Base-by-base conservation (phyloP, 2,113 vertebrate species). In the Blennius ocellaris region DNA sequence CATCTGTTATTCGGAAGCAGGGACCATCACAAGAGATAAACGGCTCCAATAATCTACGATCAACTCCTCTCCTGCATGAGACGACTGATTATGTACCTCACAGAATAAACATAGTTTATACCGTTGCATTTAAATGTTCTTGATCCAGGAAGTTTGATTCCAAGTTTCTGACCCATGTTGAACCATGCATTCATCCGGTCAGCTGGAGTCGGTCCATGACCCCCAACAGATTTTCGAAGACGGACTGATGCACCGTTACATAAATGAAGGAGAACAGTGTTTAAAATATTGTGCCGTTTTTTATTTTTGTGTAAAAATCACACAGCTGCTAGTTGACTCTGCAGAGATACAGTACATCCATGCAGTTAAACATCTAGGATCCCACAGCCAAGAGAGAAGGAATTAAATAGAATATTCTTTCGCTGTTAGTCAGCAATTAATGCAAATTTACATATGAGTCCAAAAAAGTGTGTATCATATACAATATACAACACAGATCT, bases 291-390 rank as follows among this genome's bases (percentile, higher is more conserved):
- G 94, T 95, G 94, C 95, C 93, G 87, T 95, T 93, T 96, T 96
- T 97, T 97, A 96, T 97, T 95, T 91, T 96, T 94, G 92, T 97
- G 93, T 96, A 97, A 97, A 97, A 97, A 95, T 96, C 95, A 97
- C 94, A 97, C 93, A 96, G 91, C 89, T 96, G 95, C 95, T 96
- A 97, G 94, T 96, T 93, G 92, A 95, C 94, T 96, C 95, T 97
- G 94, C 95, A 94, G 94, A 94, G 95, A 96, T 95, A 96, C 84
- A 87, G 87, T 82, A 90, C 93, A 95, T 95, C 94, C 95, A 96
- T 96, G 94, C 94, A 96, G 94, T 95, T 96, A 94, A 96, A 97
- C 93, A 96, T 95, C 94, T 95, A 95, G 93, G 94, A 95, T 95
- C 94, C 94, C 94, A 96, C 90, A 96, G 95, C 96, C 92, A 96